Percentiles rank a stretch among this genome's conserved stretches.
phyloP scores from a whole-genome alignment of 2,888 invertebrate species.

The Tortrix viridana region DNA sequence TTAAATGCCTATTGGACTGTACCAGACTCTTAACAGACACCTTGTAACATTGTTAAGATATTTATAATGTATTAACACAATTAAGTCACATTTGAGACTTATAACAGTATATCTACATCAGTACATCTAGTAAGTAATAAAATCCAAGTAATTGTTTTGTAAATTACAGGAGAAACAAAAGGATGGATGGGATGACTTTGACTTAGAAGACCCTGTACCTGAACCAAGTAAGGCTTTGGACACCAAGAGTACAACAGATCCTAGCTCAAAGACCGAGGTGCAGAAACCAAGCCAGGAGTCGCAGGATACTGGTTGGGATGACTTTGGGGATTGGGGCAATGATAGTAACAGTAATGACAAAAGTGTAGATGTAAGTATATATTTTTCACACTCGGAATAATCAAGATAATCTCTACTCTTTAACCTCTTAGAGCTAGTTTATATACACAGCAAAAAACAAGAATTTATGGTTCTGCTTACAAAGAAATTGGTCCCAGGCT shows the following conservation, averaged over 20 bases:
- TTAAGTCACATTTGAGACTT: no score
- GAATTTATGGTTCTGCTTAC: background rate
- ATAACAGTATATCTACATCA: no score
- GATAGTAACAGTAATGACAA: constrained; percentile 49
- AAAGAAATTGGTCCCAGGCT: background rate
- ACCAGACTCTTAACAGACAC: no score
- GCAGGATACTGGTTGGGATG: constrained; percentile 79
- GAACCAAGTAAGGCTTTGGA: constrained; percentile 25
- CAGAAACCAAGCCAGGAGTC: constrained; percentile 52
- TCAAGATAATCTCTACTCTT: no score
- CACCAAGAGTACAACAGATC: constrained; percentile 17
- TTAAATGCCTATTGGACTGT: no score
- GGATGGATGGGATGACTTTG: constrained; percentile 81
- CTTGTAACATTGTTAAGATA: no score
- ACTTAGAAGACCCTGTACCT: constrained; percentile 55
- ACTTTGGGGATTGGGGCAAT: constrained; percentile 77
- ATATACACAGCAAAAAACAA: no score
- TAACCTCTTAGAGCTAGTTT: no score
- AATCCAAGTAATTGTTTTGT: background rate
- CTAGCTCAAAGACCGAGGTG: background rate
- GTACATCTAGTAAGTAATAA: background rate
- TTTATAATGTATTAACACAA: no score
- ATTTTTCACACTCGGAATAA: background rate
- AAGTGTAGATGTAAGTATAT: constrained; percentile 9
- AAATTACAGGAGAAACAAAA: constrained; percentile 36